Conservation (phyloP, 2,113 vertebrate genomes). For the Strix uralensis region DNA sequence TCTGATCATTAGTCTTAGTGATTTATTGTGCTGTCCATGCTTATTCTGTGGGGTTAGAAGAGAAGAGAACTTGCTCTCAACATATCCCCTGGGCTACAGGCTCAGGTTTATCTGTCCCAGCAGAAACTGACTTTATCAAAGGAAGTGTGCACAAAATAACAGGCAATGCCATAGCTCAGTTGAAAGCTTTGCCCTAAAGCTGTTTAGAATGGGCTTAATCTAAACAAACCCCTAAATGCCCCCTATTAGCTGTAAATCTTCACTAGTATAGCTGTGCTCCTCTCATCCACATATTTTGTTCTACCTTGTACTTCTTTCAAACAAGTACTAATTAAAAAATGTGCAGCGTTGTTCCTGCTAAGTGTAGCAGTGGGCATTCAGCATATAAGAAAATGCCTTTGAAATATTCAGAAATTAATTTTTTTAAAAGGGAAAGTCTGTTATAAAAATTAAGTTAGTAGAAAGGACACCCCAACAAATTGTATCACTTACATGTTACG, state of each 20-base stretch:
- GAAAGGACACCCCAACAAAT: background rate
- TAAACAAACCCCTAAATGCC: background rate
- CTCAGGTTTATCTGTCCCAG: background rate
- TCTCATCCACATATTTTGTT: background rate
- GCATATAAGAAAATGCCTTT: background rate
- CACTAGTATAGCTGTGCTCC: background rate
- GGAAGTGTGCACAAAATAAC: background rate
- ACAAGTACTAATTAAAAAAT: background rate
- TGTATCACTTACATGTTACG: background rate
- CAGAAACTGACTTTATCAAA: background rate
- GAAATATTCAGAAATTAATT: background rate
- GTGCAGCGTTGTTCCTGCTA: background rate
- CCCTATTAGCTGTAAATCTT: background rate
- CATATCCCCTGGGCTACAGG: background rate
- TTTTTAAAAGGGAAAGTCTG: background rate
- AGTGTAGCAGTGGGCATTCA: background rate
- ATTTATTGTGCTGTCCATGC: background rate
- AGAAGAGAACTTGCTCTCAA: background rate
- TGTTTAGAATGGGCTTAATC: background rate
- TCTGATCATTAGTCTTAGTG: background rate
- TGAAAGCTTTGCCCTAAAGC: background rate
- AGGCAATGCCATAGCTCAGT: background rate
- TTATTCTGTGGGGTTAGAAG: background rate
- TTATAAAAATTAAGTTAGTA: background rate
- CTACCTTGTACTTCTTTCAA: background rate